A percentile compares a stretch with the other conserved stretches of the same genome.
Conservation (phyloP, 2,797 vertebrate genomes). For the Poeciliopsis turneri region DNA sequence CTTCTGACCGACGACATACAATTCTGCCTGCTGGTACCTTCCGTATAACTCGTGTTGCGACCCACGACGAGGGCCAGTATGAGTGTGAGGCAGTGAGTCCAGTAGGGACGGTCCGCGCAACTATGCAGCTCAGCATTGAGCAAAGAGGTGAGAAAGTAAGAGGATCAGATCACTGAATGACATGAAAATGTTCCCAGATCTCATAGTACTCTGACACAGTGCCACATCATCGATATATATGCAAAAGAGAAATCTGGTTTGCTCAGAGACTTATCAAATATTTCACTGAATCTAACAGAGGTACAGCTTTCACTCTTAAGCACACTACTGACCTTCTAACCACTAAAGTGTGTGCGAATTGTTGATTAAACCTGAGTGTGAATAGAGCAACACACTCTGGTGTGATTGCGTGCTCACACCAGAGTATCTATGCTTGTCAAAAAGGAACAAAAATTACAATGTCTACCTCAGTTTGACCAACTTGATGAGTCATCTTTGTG, state of each 20-base stretch:
- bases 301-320: too few species aligned
- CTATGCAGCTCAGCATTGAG: conserved; percentile 89
- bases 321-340: too few species aligned
- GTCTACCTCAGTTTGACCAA: not conserved
- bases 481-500: not conserved
- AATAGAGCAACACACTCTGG: too few species aligned
- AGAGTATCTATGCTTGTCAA: not conserved
- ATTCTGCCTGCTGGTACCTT: conserved; percentile 90
- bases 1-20: conserved; percentile 88
- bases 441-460: not conserved
- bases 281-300: too few species aligned
- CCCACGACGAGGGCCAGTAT: conserved; percentile 95
- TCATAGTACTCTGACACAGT: too few species aligned
- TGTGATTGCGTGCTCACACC: too few species aligned
- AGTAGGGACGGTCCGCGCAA: conserved; percentile 85
- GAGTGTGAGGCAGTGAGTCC: conserved; percentile 96
- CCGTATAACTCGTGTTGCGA: conserved; percentile 88
- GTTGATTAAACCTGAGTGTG: not conserved
- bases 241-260: too few species aligned
- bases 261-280: too few species aligned
- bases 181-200: not conserved
- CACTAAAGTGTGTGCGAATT: not conserved
- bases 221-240: too few species aligned
- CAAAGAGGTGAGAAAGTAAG: conserved; percentile 86
- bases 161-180: not conserved